Conservation (phyloP, 2,113 vertebrate species). For the Holacanthus passer region DNA sequence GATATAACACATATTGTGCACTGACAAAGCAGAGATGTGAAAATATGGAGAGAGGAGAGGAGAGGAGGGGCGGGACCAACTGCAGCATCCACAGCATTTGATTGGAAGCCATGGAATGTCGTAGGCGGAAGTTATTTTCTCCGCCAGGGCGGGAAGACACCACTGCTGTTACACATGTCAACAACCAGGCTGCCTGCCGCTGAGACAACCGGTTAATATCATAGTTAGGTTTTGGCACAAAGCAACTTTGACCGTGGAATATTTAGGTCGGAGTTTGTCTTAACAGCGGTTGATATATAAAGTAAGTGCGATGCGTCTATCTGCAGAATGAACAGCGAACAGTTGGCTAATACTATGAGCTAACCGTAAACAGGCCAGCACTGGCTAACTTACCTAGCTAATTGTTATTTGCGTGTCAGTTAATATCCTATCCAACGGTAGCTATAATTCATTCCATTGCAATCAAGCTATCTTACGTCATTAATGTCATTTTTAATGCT, state of each 20-base stretch:
- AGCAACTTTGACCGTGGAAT: neutral
- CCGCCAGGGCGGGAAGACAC: slow-evolving; percentile 61
- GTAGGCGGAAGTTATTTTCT: slow-evolving; percentile 58
- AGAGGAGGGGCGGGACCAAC: neutral
- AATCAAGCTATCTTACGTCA: neutral
- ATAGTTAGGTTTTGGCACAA: neutral
- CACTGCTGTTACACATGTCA: neutral
- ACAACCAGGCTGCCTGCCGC: neutral
- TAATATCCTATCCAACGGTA: neutral
- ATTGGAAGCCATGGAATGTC: slow-evolving; percentile 46
- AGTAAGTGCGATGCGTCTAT: neutral
- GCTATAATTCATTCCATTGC: neutral
- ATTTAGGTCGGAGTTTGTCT: neutral
- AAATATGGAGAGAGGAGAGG: no score
- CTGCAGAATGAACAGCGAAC: neutral
- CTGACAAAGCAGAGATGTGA: neutral
- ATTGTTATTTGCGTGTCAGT: neutral
- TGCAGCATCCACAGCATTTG: slow-evolving; percentile 3
- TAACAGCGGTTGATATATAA: neutral
- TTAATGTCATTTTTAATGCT: neutral
- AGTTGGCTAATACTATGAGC: neutral
- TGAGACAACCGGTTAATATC: neutral
- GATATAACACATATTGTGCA: neutral
- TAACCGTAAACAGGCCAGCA: neutral
- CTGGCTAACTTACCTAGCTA: neutral